Conservation (phyloP, 2,113 vertebrate genomes). For the Gobiocypris rarus region DNA sequence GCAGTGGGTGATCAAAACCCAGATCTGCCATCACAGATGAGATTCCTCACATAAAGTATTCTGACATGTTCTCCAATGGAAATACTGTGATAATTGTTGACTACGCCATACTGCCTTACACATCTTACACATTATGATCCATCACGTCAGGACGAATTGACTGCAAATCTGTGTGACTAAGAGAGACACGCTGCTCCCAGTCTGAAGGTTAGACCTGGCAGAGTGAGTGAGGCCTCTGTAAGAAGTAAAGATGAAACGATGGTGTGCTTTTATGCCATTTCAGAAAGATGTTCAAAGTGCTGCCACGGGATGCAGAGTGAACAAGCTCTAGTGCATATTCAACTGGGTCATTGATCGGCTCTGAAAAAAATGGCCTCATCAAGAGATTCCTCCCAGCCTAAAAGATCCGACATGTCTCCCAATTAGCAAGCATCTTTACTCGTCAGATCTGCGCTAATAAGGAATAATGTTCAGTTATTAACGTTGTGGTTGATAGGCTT, state of each 20-base stretch:
- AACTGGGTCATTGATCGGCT: constrained; percentile 78
- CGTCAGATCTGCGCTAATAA: constrained; percentile 64
- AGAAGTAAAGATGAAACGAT: constrained; percentile 72
- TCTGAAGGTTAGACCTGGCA: constrained; percentile 53
- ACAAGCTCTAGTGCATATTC: constrained; percentile 60
- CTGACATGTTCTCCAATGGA: constrained; percentile 70
- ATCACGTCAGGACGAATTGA: constrained; percentile 69
- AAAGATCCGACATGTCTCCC: constrained; percentile 70
- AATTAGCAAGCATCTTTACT: constrained; percentile 73
- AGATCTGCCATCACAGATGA: constrained; percentile 69
- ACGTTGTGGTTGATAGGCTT: constrained; percentile 62
- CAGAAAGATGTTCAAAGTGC: constrained; percentile 77
- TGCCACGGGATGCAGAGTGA: constrained; percentile 64
- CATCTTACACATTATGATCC: constrained; percentile 72
- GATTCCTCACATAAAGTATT: constrained; percentile 71
- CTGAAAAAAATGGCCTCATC: constrained; percentile 76
- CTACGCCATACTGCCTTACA: constrained; percentile 68
- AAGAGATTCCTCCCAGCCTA: constrained; percentile 75
- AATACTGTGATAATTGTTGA: constrained; percentile 79
- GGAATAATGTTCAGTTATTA: constrained; percentile 77
- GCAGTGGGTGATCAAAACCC: constrained; percentile 68
- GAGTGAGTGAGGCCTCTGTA: constrained; percentile 58
- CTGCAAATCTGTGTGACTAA: constrained; percentile 67
- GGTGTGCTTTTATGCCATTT: constrained; percentile 77
- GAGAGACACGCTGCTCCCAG: constrained; percentile 12